Base-by-base conservation (phyloP, 2,797 vertebrate species). In the Brachymystax lenok region DNA sequence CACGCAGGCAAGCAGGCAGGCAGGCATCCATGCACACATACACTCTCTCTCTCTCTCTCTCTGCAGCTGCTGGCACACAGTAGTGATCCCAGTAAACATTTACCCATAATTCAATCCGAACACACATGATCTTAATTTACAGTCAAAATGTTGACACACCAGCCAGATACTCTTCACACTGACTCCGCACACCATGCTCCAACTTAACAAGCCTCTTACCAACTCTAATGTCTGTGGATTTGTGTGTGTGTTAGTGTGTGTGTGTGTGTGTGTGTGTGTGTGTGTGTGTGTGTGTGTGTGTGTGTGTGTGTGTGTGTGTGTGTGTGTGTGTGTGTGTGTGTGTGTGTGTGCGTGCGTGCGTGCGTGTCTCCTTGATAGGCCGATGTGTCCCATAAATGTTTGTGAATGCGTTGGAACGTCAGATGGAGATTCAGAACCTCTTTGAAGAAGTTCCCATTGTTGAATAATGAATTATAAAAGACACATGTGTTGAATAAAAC, bases 81-180 rank as follows among this genome's bases (percentile, higher is more conserved):
- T 78, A 21, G 70, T 67, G 75, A 77, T 73, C 76, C 59, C 64
- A 69, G 75, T 75, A 71, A 82, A 79, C 61, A 77, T 76, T 79
- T 84, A 85, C 70, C 83, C 78, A 71, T 76, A 16, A 51, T 81
- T 88, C 84, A 82, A 81, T 83, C 77, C 81, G 84, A 90, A 87
- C 84, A 84, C 88, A 88, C 64, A 76, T 81, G 87, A 88, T 84
- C 83, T 82, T 76, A 86, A 74, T 70, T 67, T 56, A 56, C 73
- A 66, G 70, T 50, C 19, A 30, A 7, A 35, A 46, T 70, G 56
- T n/a, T 1, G 4, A 61, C 76, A 21, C 51, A 69, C 64, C 64
- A 40, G 73, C 68, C 76, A 74, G 74, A 77, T 61, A 17, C 51
- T 51, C 33, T 51, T 21, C 71, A 6, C n/a, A 7, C 21, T 84